Evolutionary conservation across 2,113 vertebrate species (phyloP).

Genomic region (Meles meles): DNA sequence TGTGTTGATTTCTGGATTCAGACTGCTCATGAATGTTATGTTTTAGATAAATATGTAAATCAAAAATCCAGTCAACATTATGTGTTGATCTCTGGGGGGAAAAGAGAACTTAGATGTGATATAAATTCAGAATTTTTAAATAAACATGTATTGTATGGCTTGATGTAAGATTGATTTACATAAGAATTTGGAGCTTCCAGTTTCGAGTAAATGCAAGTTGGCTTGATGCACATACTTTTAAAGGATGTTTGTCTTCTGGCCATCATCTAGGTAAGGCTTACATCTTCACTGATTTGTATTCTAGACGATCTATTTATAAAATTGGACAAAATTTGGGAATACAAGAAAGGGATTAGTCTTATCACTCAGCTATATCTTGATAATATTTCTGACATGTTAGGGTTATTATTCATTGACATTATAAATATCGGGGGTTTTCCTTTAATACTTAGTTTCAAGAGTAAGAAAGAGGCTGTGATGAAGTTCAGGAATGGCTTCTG

Average conservation of each 20-base stretch:
- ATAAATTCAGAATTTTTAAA: not conserved
- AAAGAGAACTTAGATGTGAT: not conserved
- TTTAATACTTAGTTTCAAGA: conserved; percentile 31
- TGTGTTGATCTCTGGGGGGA: not conserved
- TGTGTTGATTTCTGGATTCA: conserved; percentile 34
- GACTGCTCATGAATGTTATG: not conserved
- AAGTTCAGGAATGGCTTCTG: conserved; percentile 41
- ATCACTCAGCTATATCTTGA: not conserved
- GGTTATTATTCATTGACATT: not conserved
- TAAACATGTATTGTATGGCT: not conserved
- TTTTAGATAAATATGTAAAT: conserved; percentile 26
- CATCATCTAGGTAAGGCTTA: not conserved
- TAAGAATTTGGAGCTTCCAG: not conserved
- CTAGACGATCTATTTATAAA: conserved; percentile 12
- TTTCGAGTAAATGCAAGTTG: conserved; percentile 24
- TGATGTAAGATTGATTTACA: not conserved
- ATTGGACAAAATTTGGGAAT: not conserved
- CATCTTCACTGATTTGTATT: not conserved
- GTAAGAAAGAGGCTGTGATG: conserved; percentile 23
- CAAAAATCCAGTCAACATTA: not conserved
- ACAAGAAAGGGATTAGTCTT: not conserved
- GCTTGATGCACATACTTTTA: not conserved
- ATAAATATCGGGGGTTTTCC: not conserved
- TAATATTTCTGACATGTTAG: conserved; percentile 28
- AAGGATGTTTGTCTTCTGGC: not conserved